Base-by-base conservation (phyloP, 2,797 vertebrate species). In the Lemur catta region DNA sequence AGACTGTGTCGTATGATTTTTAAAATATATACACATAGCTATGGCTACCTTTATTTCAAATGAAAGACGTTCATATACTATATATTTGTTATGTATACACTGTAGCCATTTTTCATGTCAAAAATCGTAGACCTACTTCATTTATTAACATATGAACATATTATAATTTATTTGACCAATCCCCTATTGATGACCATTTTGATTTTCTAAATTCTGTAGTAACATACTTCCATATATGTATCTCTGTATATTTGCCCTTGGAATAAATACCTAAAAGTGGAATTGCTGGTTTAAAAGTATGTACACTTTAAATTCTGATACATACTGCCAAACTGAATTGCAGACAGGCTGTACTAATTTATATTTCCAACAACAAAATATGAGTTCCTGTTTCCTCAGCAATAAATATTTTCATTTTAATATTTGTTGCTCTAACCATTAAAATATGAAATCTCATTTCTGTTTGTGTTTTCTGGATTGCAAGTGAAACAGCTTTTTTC, bases 201-300 rank as follows among this genome's bases (percentile, higher is more conserved):
- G 57, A 67, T 48, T 93, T 87, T 96, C 57, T 61, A 76, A 87
- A 72, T 71, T 94, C 84, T 95, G 3, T 48, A 90, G 38, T 76
- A 95, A 82, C 11, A 82, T 59, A 81, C 59, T 30, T 20, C 57
- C 72, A 91, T 7, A 80, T 9, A 84, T n/a, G 35, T 46, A 81
- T 82, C 50, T 72, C 41, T 86, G 24, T 30, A 94, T 33, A 69
- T 33, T 41, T 78, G 43, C 13, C 38, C 48, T 61, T n/a, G 7
- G 50, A 33, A 86, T 85, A 89, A 92, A 85, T 41, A 71, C 7
- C 82, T 72, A 86, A 28, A 92, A 89, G 15, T 46, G 22, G 38
- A 93, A 71, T n/a, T 63, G 18, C n/a, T 80, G 71, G 18, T 55
- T 80, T 67, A 84, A 91, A 50, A 92, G 48, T 18, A 11, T 24